A percentile compares a stretch with the other conserved stretches of the same genome.
Conservation (phyloP, 2,888 invertebrate species). For the Xestia ashworthii region DNA sequence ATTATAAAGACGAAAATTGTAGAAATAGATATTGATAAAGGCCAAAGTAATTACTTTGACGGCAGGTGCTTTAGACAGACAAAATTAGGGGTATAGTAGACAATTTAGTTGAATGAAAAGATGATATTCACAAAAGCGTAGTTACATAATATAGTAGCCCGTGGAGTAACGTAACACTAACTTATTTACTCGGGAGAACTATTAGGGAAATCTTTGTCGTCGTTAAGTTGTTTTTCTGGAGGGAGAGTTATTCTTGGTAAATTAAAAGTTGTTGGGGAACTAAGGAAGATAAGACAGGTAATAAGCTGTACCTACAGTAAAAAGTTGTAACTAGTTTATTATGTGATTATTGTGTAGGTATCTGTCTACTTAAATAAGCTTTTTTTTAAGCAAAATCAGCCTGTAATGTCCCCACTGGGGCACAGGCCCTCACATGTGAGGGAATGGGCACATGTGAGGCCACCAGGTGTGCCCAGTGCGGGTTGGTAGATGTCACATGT, state of each 20-base stretch:
- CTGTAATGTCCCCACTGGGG: too few species aligned
- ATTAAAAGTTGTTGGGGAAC: slow-evolving; percentile 40
- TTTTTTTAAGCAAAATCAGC: too few species aligned
- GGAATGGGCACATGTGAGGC: too few species aligned
- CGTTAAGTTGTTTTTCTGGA: slow-evolving; percentile 43
- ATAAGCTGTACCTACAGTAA: slow-evolving; percentile 7
- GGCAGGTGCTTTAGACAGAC: slow-evolving; percentile 48
- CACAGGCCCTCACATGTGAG: too few species aligned
- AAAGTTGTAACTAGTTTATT: slow-evolving; percentile 16
- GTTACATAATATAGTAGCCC: slow-evolving; percentile 36
- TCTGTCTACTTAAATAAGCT: neutral
- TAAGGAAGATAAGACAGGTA: slow-evolving; percentile 7
- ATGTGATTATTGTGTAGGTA: slow-evolving; percentile 1
- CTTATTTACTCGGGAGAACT: slow-evolving; percentile 56
- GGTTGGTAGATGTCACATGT: too few species aligned
- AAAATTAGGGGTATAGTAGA: slow-evolving; percentile 37
- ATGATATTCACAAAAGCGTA: slow-evolving; percentile 27
- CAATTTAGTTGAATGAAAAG: slow-evolving; percentile 51
- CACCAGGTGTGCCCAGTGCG: too few species aligned
- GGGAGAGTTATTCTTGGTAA: slow-evolving; percentile 36
- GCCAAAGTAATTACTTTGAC: slow-evolving; percentile 44
- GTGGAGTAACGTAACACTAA: slow-evolving; percentile 42
- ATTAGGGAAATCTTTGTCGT: slow-evolving; percentile 58
- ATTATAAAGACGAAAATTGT: slow-evolving; percentile 20
- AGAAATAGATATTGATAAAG: slow-evolving; percentile 38